Conservation (phyloP, 1,140 invertebrate genomes). For the Capitella teleta region DNA sequence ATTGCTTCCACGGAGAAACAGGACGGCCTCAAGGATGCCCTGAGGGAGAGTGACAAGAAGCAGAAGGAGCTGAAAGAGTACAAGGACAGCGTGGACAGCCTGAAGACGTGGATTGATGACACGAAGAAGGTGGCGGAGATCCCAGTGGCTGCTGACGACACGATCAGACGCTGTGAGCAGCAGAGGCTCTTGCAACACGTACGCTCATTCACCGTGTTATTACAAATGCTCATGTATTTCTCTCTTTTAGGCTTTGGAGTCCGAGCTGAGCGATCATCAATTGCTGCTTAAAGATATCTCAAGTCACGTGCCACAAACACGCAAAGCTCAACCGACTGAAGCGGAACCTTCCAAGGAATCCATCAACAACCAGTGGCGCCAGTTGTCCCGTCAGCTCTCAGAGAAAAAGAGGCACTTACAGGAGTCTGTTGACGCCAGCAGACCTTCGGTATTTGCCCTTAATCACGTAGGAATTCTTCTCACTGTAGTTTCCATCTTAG, state of each 20-base stretch:
- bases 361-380: conserved; percentile 7
- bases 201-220: conserved; percentile 12
- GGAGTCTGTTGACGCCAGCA: conserved; percentile 17
- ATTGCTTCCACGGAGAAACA: conserved; percentile 26
- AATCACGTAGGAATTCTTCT: too few relatives aligned
- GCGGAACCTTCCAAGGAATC: too few relatives aligned
- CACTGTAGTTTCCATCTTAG: background rate
- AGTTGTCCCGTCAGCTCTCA: conserved; percentile 20
- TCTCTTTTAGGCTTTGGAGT: conserved; percentile 21
- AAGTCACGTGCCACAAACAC: background rate
- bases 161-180: conserved; percentile 40
- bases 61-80: conserved; percentile 59
- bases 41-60: conserved; percentile 46
- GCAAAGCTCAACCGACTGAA: background rate
- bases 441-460: conserved; percentile 19
- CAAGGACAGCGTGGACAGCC: conserved; percentile 70
- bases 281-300: conserved; percentile 22
- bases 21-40: conserved; percentile 47
- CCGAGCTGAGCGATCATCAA: conserved; percentile 25
- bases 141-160: conserved; percentile 29
- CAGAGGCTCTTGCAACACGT: conserved; percentile 39
- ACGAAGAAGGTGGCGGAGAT: conserved; percentile 48
- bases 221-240: background rate
- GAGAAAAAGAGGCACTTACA: conserved; percentile 26
- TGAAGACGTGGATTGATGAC: conserved; percentile 50